Base-by-base conservation (phyloP, 2,888 invertebrate genomes). In the Cinara cedri region DNA sequence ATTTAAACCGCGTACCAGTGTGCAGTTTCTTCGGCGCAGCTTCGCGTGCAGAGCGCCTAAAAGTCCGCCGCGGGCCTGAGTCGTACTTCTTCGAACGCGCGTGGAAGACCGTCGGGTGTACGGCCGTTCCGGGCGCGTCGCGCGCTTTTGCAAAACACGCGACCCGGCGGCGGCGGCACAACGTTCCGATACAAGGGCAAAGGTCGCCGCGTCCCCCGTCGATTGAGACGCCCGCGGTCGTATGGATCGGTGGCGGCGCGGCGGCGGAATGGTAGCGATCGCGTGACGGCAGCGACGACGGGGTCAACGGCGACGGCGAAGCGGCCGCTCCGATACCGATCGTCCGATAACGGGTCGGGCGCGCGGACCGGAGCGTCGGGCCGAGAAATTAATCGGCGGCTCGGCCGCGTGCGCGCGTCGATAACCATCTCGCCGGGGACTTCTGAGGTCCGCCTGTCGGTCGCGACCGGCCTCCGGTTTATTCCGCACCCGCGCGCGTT, bases 301-400 rank as follows among this genome's bases (percentile, higher is more conserved):
- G 19, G 46, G n/a, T 21, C 21, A 21, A 9, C 51, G 68, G 34
- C 34, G 34, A 6, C 68, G 26, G 26, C 26, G 42, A 19, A 13
- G 13, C 2, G 34, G 6, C 42, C 9, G 19, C 55, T 42, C 10
- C 16, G 71, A 71, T 57, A 55, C 57, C 71, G 71, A 71, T 71
- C 42, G 57, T 13, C 71, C 71, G 71, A 71, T 71, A 71, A 24
- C 72, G 34, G n/a, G 49, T 54, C 1, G 16, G 1, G 46, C 10
- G 34, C 34, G 34, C 34, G 34, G 9, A 70, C 60, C 51, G 49
- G 54, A 65, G 74, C 74, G 74, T 74, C 21, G 24, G 63, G 42
- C 63, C 63, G 44, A 74, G 63, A 74, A 74, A 74, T 74, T 74
- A 74, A 74, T 74, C 74, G 54, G 34, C 42, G 74, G 46, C 9